Conservation (phyloP, 1,140 invertebrate genomes). For the Pogonomyrmex californicus region DNA sequence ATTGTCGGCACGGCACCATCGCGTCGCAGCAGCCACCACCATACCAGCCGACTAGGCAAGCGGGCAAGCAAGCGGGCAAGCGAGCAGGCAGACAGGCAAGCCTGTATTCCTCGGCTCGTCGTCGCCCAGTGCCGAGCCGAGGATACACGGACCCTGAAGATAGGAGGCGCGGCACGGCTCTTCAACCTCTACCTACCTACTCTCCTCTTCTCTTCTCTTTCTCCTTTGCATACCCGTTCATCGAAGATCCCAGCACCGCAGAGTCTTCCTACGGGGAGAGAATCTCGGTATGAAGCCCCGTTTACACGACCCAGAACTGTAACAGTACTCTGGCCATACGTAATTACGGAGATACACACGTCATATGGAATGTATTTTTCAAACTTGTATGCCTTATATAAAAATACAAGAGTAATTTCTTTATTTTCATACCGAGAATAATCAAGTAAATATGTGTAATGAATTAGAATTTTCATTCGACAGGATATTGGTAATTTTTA, state of each 20-base stretch:
- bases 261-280: conserved; percentile 14
- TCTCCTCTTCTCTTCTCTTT: conserved; percentile 56
- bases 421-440: too few species aligned
- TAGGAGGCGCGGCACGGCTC: conserved; percentile 71
- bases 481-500: background rate
- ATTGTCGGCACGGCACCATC: conserved; percentile 28
- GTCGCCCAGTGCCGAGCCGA: conserved; percentile 71
- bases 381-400: background rate
- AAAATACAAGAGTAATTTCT: too few species aligned
- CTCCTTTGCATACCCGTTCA: conserved; percentile 50
- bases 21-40: conserved; percentile 37
- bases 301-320: conserved; percentile 30
- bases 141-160: conserved; percentile 71
- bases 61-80: background rate
- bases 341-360: background rate
- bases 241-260: background rate
- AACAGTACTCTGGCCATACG: background rate
- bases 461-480: background rate
- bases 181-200: conserved; percentile 54
- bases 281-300: conserved; percentile 35
- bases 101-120: conserved; percentile 39
- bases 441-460: background rate
- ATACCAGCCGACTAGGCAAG: conserved; percentile 8
- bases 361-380: background rate
- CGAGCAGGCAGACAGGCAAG: background rate